Base-by-base conservation (phyloP, 2,888 invertebrate genomes). In the Lasioglossum morio region DNA sequence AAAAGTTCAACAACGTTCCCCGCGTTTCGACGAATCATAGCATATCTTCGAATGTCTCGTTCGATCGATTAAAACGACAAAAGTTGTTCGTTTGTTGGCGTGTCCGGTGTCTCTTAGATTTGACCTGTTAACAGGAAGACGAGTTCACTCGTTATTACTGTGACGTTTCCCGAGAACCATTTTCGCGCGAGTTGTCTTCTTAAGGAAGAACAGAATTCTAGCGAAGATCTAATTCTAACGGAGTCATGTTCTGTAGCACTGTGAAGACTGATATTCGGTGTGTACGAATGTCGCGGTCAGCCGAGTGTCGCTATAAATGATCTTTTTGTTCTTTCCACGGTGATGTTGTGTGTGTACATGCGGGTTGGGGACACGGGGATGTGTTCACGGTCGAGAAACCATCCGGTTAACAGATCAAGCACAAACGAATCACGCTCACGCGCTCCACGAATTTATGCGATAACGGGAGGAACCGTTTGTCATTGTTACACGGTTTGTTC, bases 1-100 rank as follows among this genome's bases (percentile, higher is more conserved):
- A 73, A 84, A 87, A 86, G 79, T 82, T 88, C 79, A 80, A 75
- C 37, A 85, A 82, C 60, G 74, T 79, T 40, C 60, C 79, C 76
- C 27, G 48, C 77, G 37, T 57, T 60, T 79, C 73, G 69, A 76
- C 48, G 76, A 69, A 43, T 69, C 75, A 72, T 34, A 37, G 19
- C 48, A 43, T 12, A 69, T 69, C 69, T 69, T 37, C 69, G 63
- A 63, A 34, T 63, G 63, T 63, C 63, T 63, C 63, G 63, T 63
- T 63, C 63, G 34, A 63, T 63, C 63, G 63, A 63, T 63, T 63
- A 63, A 63, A 63, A 63, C 63, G 63, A 63, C 63, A 63, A 63
- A 63, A 30, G 63, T 63, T 63, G 63, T 63, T 63, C 63, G 63
- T 63, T 63, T 63, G 63, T 63, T 63, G 63, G 63, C 63, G 63